Evolutionary conservation across 2,888 invertebrate species (phyloP).

Genomic region (Acleris cristana): DNA sequence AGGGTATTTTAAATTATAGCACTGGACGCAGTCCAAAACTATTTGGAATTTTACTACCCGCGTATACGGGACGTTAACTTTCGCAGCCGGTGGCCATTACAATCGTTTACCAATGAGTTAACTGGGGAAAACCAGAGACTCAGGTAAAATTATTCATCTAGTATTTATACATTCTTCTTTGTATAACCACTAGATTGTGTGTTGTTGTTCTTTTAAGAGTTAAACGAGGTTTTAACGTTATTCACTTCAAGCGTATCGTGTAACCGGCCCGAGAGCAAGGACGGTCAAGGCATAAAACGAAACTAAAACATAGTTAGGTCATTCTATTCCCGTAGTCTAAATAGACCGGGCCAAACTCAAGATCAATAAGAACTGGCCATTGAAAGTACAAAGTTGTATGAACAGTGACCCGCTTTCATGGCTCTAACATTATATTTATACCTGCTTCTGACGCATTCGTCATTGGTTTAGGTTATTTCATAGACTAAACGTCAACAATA

Average conservation of each 20-base stretch:
- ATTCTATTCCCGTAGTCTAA: slow-evolving; percentile 8
- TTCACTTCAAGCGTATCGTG: neutral
- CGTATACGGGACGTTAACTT: slow-evolving; percentile 43
- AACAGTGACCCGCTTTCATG: too few species aligned
- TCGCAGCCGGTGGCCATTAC: slow-evolving; percentile 27
- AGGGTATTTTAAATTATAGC: slow-evolving; percentile 65
- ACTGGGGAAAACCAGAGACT: too few species aligned
- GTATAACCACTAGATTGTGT: too few species aligned
- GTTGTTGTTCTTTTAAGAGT: too few species aligned
- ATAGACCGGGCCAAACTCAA: neutral
- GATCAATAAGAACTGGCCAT: too few species aligned
- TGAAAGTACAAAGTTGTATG: too few species aligned
- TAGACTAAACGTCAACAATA: too few species aligned
- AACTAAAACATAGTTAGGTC: slow-evolving; percentile 13
- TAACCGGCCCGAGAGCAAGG: slow-evolving; percentile 10
- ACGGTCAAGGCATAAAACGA: slow-evolving; percentile 10
- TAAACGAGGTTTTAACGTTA: neutral
- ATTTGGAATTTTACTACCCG: slow-evolving; percentile 57
- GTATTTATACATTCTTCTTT: too few species aligned
- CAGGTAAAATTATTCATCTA: too few species aligned
- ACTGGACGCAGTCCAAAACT: slow-evolving; percentile 65
- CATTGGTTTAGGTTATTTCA: too few species aligned
- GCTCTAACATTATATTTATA: too few species aligned
- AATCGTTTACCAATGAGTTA: neutral
- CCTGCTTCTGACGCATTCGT: too few species aligned